Percentiles rank a stretch among this genome's conserved stretches.
phyloP scores from a whole-genome alignment of 2,888 invertebrate species.

The Agonopterix subpropinquella region DNA sequence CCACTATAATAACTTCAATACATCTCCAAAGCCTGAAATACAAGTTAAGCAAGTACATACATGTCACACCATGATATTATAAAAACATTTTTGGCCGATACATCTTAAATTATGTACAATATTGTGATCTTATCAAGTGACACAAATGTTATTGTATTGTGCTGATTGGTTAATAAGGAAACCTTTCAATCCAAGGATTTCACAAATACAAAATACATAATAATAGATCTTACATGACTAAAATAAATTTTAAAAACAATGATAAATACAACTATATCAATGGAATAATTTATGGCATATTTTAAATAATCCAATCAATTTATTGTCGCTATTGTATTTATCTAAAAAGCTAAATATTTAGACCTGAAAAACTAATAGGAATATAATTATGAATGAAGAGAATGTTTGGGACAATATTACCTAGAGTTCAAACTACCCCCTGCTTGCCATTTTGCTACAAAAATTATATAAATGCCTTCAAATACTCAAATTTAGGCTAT shows the following conservation, averaged over 20 bases:
- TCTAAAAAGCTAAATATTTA: too few relatives aligned
- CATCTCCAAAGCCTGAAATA: conserved; percentile 41
- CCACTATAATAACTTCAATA: conserved; percentile 45
- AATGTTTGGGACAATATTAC: too few relatives aligned
- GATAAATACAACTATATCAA: conserved; percentile 4
- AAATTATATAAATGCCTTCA: neutral
- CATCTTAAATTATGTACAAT: conserved; percentile 41
- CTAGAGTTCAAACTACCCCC: too few relatives aligned
- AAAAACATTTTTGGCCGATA: conserved; percentile 40
- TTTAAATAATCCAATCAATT: neutral
- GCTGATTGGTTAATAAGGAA: conserved; percentile 8
- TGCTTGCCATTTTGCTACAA: too few relatives aligned
- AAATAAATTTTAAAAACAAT: conserved; percentile 5
- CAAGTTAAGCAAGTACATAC: conserved; percentile 26
- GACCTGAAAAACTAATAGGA: too few relatives aligned
- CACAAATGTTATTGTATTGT: conserved; percentile 12
- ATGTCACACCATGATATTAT: conserved; percentile 24
- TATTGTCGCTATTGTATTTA: conserved; percentile 3
- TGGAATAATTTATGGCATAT: conserved; percentile 3
- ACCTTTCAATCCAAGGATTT: conserved; percentile 7
- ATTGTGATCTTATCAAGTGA: conserved; percentile 6
- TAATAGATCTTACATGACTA: conserved; percentile 5
- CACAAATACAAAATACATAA: conserved; percentile 10
- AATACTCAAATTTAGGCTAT: neutral
- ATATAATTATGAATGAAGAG: too few relatives aligned